These are phyloP conservation scores for Uropetala carovei DNA, from an alignment of 2,888 invertebrate genomes.

Conservation along the genomic window DNA sequence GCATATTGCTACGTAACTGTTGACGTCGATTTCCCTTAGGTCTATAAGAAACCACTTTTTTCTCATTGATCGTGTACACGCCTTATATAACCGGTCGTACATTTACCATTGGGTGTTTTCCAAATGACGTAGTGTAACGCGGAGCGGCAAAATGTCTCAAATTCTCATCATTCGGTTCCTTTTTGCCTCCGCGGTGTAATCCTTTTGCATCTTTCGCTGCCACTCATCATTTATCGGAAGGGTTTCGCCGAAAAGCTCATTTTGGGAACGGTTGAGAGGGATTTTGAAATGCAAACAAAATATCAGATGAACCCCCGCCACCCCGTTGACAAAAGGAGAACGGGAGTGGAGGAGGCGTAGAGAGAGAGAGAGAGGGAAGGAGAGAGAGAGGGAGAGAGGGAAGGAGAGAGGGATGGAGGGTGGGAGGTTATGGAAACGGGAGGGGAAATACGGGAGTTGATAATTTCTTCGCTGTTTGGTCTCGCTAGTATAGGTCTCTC, in stretches of 20 bases:
- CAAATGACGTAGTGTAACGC: not conserved
- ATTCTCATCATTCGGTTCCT: not conserved
- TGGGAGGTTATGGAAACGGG: not conserved
- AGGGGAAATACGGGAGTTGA: slow-evolving; percentile 28
- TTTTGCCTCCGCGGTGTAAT: not conserved
- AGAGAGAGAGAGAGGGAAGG: not conserved
- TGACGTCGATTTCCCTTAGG: too few species aligned
- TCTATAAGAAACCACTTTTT: too few species aligned
- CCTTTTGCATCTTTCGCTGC: slow-evolving; percentile 59
- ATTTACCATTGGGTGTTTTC: too few species aligned
- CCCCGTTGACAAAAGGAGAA: slow-evolving; percentile 30
- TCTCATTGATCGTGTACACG: too few species aligned
- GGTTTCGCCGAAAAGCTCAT: slow-evolving; percentile 50
- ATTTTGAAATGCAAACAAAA: slow-evolving; percentile 62
- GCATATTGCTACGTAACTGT: too few species aligned
- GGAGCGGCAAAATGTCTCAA: not conserved
- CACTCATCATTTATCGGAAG: slow-evolving; percentile 60
- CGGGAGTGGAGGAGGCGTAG: not conserved
- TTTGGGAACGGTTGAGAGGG: slow-evolving; percentile 54
- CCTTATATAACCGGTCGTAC: too few species aligned
- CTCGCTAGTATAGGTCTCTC: slow-evolving; percentile 37
- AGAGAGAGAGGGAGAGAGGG: too few species aligned
- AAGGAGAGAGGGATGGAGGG: not conserved
- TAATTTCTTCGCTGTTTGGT: slow-evolving; percentile 21
- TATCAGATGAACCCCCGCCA: slow-evolving; percentile 50